These are phyloP conservation scores for Nycticebus coucang DNA, from an alignment of 2,113 vertebrate species.

Conservation along the genomic window DNA sequence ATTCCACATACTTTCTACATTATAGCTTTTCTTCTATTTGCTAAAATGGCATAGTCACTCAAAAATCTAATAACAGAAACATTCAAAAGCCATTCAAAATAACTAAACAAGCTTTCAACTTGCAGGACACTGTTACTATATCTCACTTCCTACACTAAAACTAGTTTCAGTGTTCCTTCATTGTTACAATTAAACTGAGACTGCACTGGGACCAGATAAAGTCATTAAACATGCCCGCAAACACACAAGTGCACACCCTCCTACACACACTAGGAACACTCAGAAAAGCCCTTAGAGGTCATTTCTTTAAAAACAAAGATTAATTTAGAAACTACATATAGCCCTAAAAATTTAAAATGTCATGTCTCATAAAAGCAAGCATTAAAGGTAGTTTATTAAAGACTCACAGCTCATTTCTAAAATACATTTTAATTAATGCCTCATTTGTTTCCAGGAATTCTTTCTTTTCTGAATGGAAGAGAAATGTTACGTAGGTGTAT, in stretches of 20 bases:
- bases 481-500: not conserved
- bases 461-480: not conserved
- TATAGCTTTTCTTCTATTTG: not conserved
- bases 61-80: not conserved
- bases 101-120: not conserved
- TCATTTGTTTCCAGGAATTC: not conserved
- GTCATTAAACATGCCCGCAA: not conserved
- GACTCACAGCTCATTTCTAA: not conserved
- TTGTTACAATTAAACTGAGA: not conserved
- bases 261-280: not conserved
- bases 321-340: not conserved
- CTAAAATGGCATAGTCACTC: not conserved
- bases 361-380: not conserved
- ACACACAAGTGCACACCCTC: not conserved
- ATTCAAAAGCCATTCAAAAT: slow-evolving; percentile 19
- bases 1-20: not conserved
- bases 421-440: not conserved
- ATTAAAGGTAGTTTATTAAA: not conserved
- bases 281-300: not conserved
- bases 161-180: not conserved
- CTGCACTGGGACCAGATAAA: not conserved
- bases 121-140: not conserved
- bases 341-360: not conserved
- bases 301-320: slow-evolving; percentile 16
- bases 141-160: not conserved